phyloP scores from a whole-genome alignment of 37 sponge, comb jelly and placozoan genomes.

The Crambe crambe region DNA sequence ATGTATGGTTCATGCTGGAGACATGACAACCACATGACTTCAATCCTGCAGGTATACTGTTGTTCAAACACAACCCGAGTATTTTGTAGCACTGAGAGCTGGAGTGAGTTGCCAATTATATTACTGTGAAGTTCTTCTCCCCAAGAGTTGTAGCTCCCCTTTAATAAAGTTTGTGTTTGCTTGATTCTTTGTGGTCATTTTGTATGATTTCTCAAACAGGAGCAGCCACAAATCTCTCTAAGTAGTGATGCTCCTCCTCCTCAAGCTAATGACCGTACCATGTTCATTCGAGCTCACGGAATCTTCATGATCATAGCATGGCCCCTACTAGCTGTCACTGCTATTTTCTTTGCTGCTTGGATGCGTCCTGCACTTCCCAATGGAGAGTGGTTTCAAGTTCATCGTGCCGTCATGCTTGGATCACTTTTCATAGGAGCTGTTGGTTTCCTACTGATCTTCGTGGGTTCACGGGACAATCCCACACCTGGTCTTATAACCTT shows the following conservation, averaged over 20 bases:
- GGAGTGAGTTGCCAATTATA: neutral
- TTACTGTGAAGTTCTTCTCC: too few relatives aligned
- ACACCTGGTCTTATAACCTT: neutral
- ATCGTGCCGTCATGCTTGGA: neutral
- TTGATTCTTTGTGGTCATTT: too few relatives aligned
- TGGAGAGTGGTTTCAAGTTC: constrained; percentile 74
- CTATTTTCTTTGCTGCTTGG: constrained; percentile 69
- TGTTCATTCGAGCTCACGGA: constrained; percentile 33
- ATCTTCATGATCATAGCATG: constrained; percentile 72
- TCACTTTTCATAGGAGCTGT: neutral
- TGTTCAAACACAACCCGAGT: neutral
- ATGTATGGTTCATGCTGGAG: neutral
- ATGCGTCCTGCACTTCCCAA: constrained; percentile 71
- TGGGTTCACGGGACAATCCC: neutral
- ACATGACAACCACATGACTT: neutral
- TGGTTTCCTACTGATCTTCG: neutral
- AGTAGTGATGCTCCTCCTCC: too few relatives aligned
- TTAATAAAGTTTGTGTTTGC: too few relatives aligned
- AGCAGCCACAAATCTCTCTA: too few relatives aligned
- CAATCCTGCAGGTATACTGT: neutral
- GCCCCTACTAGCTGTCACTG: constrained; percentile 53
- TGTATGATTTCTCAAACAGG: too few relatives aligned
- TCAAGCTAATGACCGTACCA: too few relatives aligned
- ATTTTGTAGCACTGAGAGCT: neutral
- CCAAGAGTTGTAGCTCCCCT: too few relatives aligned